phyloP scores from a whole-genome alignment of 2,113 vertebrate genomes.

The Callaeas wilsoni region DNA sequence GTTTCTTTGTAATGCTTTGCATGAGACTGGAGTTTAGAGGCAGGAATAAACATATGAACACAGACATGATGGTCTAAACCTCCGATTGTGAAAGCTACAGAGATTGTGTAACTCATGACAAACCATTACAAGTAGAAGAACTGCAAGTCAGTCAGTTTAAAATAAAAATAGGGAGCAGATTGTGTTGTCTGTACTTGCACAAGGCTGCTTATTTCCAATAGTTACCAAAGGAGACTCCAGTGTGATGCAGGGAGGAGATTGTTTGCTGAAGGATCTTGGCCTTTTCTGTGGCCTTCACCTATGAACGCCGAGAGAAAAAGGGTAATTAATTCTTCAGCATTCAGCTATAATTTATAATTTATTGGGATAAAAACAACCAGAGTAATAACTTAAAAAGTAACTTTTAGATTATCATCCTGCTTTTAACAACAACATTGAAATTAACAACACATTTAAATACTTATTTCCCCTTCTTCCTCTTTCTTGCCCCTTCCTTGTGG shows the following conservation, averaged over 20 bases:
- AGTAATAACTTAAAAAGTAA: not conserved
- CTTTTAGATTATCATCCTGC: accelerated
- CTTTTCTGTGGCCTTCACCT: not conserved
- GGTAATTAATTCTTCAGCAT: not conserved
- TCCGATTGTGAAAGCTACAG: not conserved
- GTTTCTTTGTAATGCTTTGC: not conserved
- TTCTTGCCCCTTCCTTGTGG: not conserved
- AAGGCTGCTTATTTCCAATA: not conserved
- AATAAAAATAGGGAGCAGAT: not conserved
- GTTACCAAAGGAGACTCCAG: not conserved
- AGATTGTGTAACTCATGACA: not conserved
- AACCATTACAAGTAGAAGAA: not conserved
- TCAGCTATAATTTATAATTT: not conserved
- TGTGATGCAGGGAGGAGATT: accelerated
- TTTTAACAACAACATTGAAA: not conserved
- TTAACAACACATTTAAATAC: not conserved
- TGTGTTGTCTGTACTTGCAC: not conserved
- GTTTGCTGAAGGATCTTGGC: not conserved
- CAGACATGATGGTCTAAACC: not conserved
- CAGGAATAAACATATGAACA: not conserved
- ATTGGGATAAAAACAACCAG: not conserved
- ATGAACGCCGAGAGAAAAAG: not conserved
- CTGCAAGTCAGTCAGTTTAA: not conserved
- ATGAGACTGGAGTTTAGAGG: not conserved
- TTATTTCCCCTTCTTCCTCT: not conserved